Conservation (phyloP, 2,113 vertebrate genomes). For the Alosa alosa region DNA sequence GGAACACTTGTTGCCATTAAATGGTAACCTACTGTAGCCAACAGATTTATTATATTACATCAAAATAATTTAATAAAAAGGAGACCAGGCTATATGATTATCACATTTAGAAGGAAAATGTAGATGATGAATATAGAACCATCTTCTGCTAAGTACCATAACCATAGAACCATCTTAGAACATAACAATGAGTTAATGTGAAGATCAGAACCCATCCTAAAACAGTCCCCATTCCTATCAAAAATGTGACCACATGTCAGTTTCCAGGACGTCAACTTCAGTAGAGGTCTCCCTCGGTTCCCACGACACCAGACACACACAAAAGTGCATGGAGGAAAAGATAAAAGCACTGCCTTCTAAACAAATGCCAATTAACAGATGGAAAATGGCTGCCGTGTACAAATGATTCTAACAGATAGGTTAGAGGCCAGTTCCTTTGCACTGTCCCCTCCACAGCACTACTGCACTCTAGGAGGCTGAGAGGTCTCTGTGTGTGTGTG, state of each 20-base stretch:
- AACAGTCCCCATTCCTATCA: not conserved
- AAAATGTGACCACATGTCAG: not conserved
- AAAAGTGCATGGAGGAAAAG: not conserved
- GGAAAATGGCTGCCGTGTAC: not conserved
- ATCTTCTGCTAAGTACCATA: no score
- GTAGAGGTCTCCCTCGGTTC: not conserved
- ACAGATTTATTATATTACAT: no score
- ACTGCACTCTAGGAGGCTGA: not conserved
- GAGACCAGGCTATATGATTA: not conserved
- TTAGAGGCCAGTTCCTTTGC: not conserved
- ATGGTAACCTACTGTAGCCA: not conserved
- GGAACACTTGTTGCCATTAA: not conserved
- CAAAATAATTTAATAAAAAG: no score
- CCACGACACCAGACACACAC: not conserved
- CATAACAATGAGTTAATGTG: not conserved
- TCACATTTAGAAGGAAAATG: not conserved
- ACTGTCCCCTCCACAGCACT: not conserved
- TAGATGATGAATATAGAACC: no score
- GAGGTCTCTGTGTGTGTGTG: not conserved
- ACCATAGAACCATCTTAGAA: not conserved
- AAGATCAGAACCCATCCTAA: not conserved
- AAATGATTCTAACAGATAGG: not conserved
- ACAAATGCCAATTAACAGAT: not conserved
- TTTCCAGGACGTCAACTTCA: not conserved
- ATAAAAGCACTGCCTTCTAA: not conserved